phyloP scores from a whole-genome alignment of 2,113 vertebrate genomes.

The Pongo abelii region DNA sequence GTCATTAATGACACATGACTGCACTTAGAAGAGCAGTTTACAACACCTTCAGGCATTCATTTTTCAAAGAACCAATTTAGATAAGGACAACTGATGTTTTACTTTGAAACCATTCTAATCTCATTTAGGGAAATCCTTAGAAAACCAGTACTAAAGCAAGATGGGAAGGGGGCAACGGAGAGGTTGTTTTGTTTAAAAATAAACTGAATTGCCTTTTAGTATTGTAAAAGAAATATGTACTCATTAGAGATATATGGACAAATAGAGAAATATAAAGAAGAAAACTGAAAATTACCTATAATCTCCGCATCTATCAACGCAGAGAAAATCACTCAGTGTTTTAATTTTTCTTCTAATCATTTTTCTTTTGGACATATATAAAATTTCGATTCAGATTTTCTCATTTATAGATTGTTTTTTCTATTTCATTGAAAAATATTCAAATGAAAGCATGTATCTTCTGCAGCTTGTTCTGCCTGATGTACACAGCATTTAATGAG shows the following conservation, averaged over 20 bases:
- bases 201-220: neutral
- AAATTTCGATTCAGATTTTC: conserved; percentile 31
- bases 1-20: neutral
- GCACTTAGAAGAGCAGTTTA: conserved; percentile 18
- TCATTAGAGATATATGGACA: neutral
- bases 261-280: neutral
- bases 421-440: neutral
- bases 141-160: neutral
- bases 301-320: neutral
- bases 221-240: neutral
- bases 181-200: conserved; percentile 19
- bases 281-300: conserved; percentile 25
- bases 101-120: neutral
- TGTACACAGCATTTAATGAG: neutral
- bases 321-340: neutral
- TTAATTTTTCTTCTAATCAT: neutral
- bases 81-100: neutral
- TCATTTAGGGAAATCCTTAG: neutral
- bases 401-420: neutral
- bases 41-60: conserved; percentile 8
- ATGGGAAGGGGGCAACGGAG: neutral
- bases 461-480: neutral
- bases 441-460: neutral
- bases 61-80: conserved; percentile 47
- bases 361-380: neutral